Percentiles rank a stretch among this genome's conserved stretches.
phyloP scores from a whole-genome alignment of 2,113 vertebrate species.

The Chaetops frenatus region DNA sequence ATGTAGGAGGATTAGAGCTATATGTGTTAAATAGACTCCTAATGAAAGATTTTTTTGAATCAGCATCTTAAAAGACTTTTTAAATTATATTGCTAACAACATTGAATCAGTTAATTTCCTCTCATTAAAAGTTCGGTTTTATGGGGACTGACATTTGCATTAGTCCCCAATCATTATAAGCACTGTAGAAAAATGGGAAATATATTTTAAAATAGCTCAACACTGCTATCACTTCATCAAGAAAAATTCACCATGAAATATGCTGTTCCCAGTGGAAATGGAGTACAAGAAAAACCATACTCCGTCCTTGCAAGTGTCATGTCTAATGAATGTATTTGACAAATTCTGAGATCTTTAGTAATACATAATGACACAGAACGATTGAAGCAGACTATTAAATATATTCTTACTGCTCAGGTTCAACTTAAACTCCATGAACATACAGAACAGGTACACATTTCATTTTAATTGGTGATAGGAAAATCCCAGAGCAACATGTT shows the following conservation, averaged over 20 bases:
- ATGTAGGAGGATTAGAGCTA: background rate
- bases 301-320: constrained; percentile 18
- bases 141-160: constrained; percentile 1
- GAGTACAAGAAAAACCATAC: constrained; percentile 24
- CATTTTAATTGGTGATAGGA: background rate
- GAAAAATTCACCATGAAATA: constrained; percentile 30
- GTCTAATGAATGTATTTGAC: constrained; percentile 55
- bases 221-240: constrained; percentile 1
- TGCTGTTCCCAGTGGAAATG: constrained; percentile 14
- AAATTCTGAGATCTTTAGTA: constrained; percentile 46
- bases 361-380: background rate
- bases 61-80: background rate
- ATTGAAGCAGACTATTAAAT: constrained; percentile 37
- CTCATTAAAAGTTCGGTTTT: background rate
- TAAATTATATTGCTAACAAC: constrained; percentile 1
- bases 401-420: constrained; percentile 1
- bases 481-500: background rate
- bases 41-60: background rate
- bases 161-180: background rate
- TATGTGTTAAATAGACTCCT: background rate
- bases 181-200: background rate
- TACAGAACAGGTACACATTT: background rate
- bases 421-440: constrained; percentile 1
- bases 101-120: background rate
- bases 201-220: constrained; percentile 35